Base-by-base conservation (phyloP, 2,113 vertebrate genomes). In the Xiphophorus maculatus region DNA sequence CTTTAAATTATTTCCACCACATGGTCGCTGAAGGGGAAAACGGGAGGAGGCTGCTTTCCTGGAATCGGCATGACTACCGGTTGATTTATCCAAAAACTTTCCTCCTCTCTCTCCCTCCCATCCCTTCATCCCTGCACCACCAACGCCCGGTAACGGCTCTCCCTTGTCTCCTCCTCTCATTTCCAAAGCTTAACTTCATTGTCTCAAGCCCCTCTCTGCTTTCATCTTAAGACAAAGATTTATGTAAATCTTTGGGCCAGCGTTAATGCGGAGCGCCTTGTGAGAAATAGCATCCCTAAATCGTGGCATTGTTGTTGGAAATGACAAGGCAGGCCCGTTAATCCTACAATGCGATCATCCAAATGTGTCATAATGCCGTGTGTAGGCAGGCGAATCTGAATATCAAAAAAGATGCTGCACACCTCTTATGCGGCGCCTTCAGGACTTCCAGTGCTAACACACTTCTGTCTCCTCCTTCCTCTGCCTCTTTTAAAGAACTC, bases 191-290 rank as follows among this genome's bases (percentile, higher is more conserved):
- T 95, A 94, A 93, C 94, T 94, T 94, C 93, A 94, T 95, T 95
- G 94, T 95, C 94, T 95, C 92, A 90, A 93, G 90, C 88, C 83
- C 87, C 82, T 76, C 87, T 90, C 81, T 58, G 93, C 94, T 95
- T 95, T 94, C 94, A 94, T 95, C 93, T 93, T 94, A 95, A 95
- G 94, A 95, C 94, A 94, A 95, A 95, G 94, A 95, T 95, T 94
- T 95, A 95, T 95, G 94, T 95, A 95, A 95, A 95, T 95, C 94
- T 95, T 88, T 89, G 87, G 92, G 92, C 90, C 91, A 76, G 92
- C 93, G 84, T 93, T 95, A 95, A 95, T 94, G 93, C 92, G 84
- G 90, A 91, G 93, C 85, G 84, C 93, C 83, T 84, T 93, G 91
- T 92, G 95, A 93, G 88, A 95, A 94, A 94, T 91, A 90, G 94